Evolutionary conservation across 2,888 invertebrate genomes (phyloP).

Genomic region (Pristionchus japonicus): DNA sequence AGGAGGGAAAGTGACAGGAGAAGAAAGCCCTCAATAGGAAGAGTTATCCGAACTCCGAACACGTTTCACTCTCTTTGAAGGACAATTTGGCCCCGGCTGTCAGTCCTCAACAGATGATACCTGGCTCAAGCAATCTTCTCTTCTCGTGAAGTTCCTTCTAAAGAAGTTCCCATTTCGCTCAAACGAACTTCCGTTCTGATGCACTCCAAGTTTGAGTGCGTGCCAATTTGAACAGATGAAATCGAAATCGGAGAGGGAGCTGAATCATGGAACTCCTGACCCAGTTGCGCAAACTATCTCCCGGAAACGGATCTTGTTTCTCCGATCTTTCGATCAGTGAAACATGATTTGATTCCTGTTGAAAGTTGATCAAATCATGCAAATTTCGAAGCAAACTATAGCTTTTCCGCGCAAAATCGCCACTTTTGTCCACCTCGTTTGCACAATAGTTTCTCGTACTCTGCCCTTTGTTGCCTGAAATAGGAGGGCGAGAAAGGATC

Average conservation of each 20-base stretch:
- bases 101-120: not conserved
- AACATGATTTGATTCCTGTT: not conserved
- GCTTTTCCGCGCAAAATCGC: not conserved
- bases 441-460: not conserved
- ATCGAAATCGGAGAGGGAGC: not conserved
- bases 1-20: conserved; percentile 6
- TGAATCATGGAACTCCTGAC: conserved; percentile 16
- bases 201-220: not conserved
- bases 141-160: no score
- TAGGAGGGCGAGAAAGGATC: not conserved
- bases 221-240: not conserved
- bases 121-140: no score
- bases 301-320: not conserved
- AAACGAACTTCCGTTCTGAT: not conserved
- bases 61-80: conserved; percentile 17
- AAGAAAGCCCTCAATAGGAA: not conserved
- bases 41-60: conserved; percentile 11
- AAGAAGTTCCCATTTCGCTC: not conserved
- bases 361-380: not conserved
- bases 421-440: not conserved
- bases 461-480: not conserved
- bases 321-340: not conserved
- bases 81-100: not conserved
- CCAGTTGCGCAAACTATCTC: not conserved
- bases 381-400: not conserved